Conservation (phyloP, 2,113 vertebrate genomes). For the Anthoscopus minutus region DNA sequence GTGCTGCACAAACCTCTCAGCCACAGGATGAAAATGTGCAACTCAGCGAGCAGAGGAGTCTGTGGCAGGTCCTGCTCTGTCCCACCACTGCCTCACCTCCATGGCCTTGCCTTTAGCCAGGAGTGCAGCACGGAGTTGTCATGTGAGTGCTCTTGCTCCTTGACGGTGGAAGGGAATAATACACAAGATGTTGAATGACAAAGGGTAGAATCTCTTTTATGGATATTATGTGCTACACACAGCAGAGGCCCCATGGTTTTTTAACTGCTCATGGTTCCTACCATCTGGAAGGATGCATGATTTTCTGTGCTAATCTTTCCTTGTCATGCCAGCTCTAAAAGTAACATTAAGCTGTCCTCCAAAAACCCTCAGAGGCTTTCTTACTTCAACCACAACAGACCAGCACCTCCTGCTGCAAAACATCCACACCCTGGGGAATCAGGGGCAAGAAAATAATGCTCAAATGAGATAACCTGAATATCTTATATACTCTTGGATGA, state of each 20-base stretch:
- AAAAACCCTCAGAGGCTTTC: background rate
- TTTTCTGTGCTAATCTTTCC: background rate
- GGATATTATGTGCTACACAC: background rate
- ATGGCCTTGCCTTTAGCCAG: background rate
- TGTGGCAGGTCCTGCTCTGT: background rate
- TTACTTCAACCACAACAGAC: background rate
- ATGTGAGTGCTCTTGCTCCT: background rate
- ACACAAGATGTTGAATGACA: background rate
- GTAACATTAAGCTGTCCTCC: background rate
- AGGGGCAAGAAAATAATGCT: background rate
- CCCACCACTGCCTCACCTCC: too few species aligned
- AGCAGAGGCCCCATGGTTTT: background rate
- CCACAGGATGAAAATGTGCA: fast-evolving
- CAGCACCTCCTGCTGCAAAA: background rate
- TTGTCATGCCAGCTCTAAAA: background rate
- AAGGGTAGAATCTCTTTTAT: background rate
- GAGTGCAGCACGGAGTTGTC: background rate
- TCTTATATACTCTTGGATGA: background rate
- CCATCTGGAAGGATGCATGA: background rate
- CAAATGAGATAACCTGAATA: background rate
- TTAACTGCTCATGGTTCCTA: background rate
- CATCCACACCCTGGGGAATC: background rate
- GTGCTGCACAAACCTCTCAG: fast-evolving
- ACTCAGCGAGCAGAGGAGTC: fast-evolving
- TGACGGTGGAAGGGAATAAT: background rate